Conservation (phyloP, 2,888 invertebrate species). For the Ceriagrion tenellum region DNA sequence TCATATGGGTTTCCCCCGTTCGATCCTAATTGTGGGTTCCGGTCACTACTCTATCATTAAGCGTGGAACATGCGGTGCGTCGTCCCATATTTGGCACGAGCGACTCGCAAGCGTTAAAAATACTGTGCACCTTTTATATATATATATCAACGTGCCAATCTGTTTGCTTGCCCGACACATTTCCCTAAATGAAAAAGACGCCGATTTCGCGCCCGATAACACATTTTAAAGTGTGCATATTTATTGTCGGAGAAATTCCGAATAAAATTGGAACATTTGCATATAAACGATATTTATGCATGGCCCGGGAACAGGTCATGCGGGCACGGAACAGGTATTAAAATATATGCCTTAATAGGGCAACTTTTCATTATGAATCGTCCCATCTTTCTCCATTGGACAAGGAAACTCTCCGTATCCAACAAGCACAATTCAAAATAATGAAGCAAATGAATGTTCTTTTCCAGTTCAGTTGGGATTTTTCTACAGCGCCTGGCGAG, state of each 20-base stretch:
- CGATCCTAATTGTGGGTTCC: neutral
- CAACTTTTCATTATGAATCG: neutral
- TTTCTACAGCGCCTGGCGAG: neutral
- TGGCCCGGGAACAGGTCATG: neutral
- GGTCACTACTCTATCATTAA: neutral
- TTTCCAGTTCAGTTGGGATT: neutral
- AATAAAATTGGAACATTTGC: neutral
- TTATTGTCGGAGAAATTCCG: neutral
- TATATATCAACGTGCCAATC: neutral
- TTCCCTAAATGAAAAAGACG: slow-evolving; percentile 6
- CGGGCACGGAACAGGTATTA: too few relatives aligned
- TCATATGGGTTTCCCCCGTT: neutral
- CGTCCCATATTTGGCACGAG: neutral
- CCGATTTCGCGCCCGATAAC: slow-evolving; percentile 15
- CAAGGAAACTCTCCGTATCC: neutral
- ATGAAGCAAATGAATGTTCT: neutral
- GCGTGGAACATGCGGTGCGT: neutral
- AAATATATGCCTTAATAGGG: slow-evolving; percentile 19
- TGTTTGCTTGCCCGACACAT: neutral
- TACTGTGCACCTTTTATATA: neutral
- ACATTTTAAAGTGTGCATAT: neutral
- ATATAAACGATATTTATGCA: neutral
- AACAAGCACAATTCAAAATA: neutral
- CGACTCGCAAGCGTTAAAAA: neutral
- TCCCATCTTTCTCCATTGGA: neutral